These are phyloP conservation scores for Ceraclea dissimilis DNA, from an alignment of 2,888 invertebrate species.

Conservation along the genomic window DNA sequence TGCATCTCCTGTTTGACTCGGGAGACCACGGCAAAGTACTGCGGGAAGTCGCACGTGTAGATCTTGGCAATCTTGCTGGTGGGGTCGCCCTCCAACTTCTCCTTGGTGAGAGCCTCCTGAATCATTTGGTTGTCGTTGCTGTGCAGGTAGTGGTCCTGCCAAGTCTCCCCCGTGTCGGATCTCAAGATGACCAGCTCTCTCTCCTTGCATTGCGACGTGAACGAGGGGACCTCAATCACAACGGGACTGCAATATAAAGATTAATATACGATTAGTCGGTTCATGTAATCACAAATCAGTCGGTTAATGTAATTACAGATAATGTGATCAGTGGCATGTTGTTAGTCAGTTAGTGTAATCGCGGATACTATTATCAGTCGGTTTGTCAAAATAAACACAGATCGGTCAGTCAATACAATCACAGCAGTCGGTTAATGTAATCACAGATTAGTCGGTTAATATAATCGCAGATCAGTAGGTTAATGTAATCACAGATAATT, in stretches of 20 bases:
- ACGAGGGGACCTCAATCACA: constrained; percentile 94
- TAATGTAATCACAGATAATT: too few species aligned
- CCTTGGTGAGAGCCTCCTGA: constrained; percentile 80
- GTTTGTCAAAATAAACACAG: too few species aligned
- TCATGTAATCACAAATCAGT: too few species aligned
- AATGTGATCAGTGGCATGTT: neutral
- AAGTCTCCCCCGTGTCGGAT: constrained; percentile 96
- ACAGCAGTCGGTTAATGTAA: too few species aligned
- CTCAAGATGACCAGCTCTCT: constrained; percentile 93
- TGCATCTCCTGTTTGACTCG: constrained; percentile 94
- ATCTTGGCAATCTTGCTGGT: constrained; percentile 50
- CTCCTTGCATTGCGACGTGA: constrained; percentile 91
- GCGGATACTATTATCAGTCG: too few species aligned
- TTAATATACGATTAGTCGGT: too few species aligned
- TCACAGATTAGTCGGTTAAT: too few species aligned
- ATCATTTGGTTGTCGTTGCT: constrained; percentile 52
- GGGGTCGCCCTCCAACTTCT: constrained; percentile 65
- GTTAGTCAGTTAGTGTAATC: neutral
- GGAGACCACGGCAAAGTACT: constrained; percentile 95
- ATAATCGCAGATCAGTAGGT: too few species aligned
- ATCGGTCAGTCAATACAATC: too few species aligned
- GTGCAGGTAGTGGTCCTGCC: constrained; percentile 84
- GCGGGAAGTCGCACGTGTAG: constrained; percentile 94
- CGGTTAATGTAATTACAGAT: too few species aligned
- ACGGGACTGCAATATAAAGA: constrained; percentile 60